Conservation (phyloP, 1,140 invertebrate species). For the Helicorthomorpha holstii region DNA sequence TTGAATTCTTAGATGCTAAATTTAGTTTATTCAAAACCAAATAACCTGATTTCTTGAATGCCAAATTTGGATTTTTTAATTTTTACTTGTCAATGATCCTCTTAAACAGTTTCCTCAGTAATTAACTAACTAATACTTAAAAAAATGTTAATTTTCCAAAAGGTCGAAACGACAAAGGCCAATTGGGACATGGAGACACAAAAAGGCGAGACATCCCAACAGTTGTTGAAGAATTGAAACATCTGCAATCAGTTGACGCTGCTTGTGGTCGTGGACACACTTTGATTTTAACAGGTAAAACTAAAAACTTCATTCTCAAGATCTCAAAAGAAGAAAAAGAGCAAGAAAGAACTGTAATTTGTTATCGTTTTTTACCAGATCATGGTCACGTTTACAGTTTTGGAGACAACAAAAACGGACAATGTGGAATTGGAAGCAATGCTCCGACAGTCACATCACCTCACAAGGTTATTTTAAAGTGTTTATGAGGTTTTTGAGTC, state of each 20-base stretch:
- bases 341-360: too few relatives aligned
- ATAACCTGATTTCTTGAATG: neutral
- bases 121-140: constrained; percentile 2
- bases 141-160: constrained; percentile 9
- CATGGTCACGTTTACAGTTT: constrained; percentile 67
- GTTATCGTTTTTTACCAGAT: too few relatives aligned
- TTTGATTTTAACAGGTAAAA: constrained; percentile 67
- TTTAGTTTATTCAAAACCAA: too few relatives aligned
- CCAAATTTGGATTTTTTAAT: too few relatives aligned
- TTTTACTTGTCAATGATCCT: too few relatives aligned
- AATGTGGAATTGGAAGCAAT: constrained; percentile 67
- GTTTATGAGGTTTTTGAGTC: neutral
- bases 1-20: too few relatives aligned
- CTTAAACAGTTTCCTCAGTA: too few relatives aligned
- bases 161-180: constrained; percentile 35
- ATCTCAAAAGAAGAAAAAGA: too few relatives aligned
- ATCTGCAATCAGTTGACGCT: constrained; percentile 61
- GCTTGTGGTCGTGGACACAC: constrained; percentile 75
- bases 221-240: constrained; percentile 49
- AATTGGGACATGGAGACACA: constrained; percentile 66
- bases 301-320: constrained; percentile 2
- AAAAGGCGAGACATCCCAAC: constrained; percentile 55
- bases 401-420: constrained; percentile 79
- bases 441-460: constrained; percentile 43
- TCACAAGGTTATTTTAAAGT: constrained; percentile 38